Base-by-base conservation (phyloP, 2,113 vertebrate genomes). In the Octodon degus region DNA sequence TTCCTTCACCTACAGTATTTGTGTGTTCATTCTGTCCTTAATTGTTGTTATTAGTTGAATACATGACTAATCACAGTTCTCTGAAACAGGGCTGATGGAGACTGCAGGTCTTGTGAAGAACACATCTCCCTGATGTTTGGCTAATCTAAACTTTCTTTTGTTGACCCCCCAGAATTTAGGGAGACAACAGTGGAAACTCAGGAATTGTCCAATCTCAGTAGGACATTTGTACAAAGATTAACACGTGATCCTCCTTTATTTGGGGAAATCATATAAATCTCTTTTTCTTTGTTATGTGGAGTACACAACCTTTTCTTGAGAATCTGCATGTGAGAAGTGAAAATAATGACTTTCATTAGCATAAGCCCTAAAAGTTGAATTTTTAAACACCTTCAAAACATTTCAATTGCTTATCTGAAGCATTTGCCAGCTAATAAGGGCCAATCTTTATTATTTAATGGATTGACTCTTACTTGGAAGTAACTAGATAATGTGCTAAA, bases 221-320 rank as follows among this genome's bases (percentile, higher is more conserved):
- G 34, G 89, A 5, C 82, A 85, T 47, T 95, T 2, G 3, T 16
- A 94, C 67, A 63, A 77, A 68, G 94, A 92, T 89, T 58, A 96
- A 83, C 74, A 94, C 65, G 85, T 90, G 87, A 76, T 96, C 50
- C 13, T 81, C 12, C 1, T 84, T 76, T 90, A 88, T 97, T 89
- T 91, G 81, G 97, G 90, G 96, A 97, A 98, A 97, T 96, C 77
- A 67, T 27, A 80, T 86, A 80, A 77, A 81, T 85, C 47, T 16
- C 2, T 13, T 1, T 67, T 80, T 96, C 90, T 72, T 50, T 53
- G 17, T 83, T 94, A 67, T 74, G 88, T 82, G 76, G 22, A 55
- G n/a, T 4, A 37, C 70, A 95, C 72, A 58, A 37, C 0, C 0
- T 96, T 96, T 67, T 79, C 90, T 89, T 94, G 76, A 24, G 65